phyloP scores from a whole-genome alignment of 2,888 invertebrate genomes.

The Odiellus spinosus region DNA sequence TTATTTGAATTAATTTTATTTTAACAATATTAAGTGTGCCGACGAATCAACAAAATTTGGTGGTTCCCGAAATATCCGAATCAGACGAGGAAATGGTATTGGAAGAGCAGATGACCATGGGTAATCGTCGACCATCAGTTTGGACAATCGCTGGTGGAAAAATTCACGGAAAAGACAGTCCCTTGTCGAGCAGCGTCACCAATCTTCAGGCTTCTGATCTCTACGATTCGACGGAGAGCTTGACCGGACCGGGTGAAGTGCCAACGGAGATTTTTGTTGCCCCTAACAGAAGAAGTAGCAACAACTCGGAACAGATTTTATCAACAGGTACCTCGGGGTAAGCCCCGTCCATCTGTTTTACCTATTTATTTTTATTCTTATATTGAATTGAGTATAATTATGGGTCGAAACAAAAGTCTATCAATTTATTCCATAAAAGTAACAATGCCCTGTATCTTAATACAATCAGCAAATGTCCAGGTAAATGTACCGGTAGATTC shows the following conservation, averaged over 20 bases:
- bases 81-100: slow-evolving; percentile 32
- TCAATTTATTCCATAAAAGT: no score
- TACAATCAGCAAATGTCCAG: no score
- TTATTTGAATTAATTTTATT: not conserved
- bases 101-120: slow-evolving; percentile 10
- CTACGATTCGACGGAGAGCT: not conserved
- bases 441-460: no score
- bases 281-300: not conserved
- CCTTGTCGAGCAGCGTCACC: not conserved
- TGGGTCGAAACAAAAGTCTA: no score
- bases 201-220: not conserved
- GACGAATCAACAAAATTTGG: slow-evolving; percentile 39
- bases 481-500: no score
- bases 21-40: slow-evolving; percentile 32
- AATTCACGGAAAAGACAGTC: slow-evolving; percentile 6
- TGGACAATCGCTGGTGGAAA: slow-evolving; percentile 17
- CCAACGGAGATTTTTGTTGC: not conserved
- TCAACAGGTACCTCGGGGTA: slow-evolving; percentile 17
- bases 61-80: slow-evolving; percentile 38
- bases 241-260: not conserved
- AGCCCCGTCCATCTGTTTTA: slow-evolving; percentile 3
- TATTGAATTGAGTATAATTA: no score
- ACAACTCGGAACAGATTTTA: not conserved
- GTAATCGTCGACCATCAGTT: slow-evolving; percentile 11
- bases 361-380: no score